Evolutionary conservation across 92 coral and sea anemone species (phyloP), one percentile per base, ranked within the genome.

Genomic region (Actinostola sp.): DNA sequence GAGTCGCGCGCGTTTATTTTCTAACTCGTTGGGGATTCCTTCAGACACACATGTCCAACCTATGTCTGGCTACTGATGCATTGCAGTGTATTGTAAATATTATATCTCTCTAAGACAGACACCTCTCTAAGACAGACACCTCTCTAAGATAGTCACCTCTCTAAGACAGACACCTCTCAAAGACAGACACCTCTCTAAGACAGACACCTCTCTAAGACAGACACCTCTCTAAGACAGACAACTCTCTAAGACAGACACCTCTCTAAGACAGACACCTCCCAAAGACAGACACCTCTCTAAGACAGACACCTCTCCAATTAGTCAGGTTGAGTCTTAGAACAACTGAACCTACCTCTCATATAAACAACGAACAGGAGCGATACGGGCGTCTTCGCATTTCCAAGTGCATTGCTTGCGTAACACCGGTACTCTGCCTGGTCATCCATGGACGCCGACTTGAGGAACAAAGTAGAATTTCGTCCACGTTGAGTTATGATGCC

Each of bases 351-450:
- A 66, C 72, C 72, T 21, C 11, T 0, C 27, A 16, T 19, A 30
- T 26, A 1, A 27, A 66, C 72, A n/a, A n/a, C n/a, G 13, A 30
- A 21, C 14, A 68, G n/a, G 11, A 11, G 29, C 14, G 58, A 67
- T n/a, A 48, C 41, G 2, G 63, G 20, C 0, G 87, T 67, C 19
- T 49, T 75, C 23, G n/a, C 75, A 55, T 43, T 46, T 0, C 89
- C 84, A 8, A 59, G 23, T 34, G 66, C 46, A 60, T 54, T 85
- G 61, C 50, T 68, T 42, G 86, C 89, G 30, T 58, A 84, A 46
- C 89, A 85, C 57, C 67, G 73, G 43, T 85, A 85, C 16, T 3
- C 17, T 20, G 82, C 89, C 26, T 61, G 72, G 43, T 73, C 78
- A 1, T 44, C 28, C 14, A 4, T 31, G 13, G 19, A 14, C n/a